Percentiles rank a stretch among this genome's conserved stretches.
phyloP scores from a whole-genome alignment of 1,140 invertebrate genomes.

The Drosophila prosaltans region DNA sequence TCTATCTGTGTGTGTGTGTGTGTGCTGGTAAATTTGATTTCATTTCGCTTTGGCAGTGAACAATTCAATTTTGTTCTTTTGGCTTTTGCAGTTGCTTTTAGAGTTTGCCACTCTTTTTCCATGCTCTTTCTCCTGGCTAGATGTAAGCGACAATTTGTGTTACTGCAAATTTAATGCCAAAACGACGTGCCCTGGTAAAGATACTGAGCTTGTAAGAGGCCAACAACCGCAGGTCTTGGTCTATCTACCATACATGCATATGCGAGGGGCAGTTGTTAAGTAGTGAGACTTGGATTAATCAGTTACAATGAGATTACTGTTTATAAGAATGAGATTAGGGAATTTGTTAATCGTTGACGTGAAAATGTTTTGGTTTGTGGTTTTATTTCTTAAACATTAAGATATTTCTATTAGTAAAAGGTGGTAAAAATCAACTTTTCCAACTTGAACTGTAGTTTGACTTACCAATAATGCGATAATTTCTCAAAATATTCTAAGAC shows the following conservation, averaged over 20 bases:
- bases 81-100: slow-evolving; percentile 72
- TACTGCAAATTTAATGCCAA: slow-evolving; percentile 78
- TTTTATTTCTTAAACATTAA: too few species aligned
- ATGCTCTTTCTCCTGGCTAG: slow-evolving; percentile 13
- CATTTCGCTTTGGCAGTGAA: slow-evolving; percentile 46
- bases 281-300: too few species aligned
- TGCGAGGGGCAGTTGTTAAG: background rate
- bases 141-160: slow-evolving; percentile 78
- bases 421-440: too few species aligned
- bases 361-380: too few species aligned
- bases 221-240: slow-evolving; percentile 46
- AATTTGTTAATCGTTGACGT: too few species aligned
- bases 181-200: slow-evolving; percentile 56
- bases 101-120: slow-evolving; percentile 17
- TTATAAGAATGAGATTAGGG: too few species aligned
- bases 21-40: slow-evolving; percentile 57
- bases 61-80: slow-evolving; percentile 80
- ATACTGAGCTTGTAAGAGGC: slow-evolving; percentile 23
- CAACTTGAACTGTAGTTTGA: too few species aligned
- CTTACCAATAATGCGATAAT: too few species aligned
- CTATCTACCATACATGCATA: background rate
- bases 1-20: background rate
- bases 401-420: too few species aligned
- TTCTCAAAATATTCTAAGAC: too few species aligned
- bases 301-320: too few species aligned